A percentile compares a stretch with the other conserved stretches of the same genome.
Evolutionary conservation across 2,797 vertebrate species (phyloP).

Genomic region (Mormyrops boulengeri): DNA sequence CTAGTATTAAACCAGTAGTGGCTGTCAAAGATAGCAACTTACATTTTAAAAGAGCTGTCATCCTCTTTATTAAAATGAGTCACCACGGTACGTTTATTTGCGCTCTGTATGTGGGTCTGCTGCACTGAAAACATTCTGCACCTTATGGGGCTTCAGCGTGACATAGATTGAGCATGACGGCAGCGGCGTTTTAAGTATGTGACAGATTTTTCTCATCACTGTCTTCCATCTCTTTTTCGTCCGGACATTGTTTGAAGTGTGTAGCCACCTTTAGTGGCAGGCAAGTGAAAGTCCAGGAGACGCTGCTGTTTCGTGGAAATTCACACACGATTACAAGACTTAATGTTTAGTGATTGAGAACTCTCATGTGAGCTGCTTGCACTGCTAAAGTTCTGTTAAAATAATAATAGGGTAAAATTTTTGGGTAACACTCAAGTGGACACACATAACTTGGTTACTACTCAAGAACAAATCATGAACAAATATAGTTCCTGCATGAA

Average conservation of each 20-base stretch:
- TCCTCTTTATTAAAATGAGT: neutral
- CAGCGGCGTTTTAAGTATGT: neutral
- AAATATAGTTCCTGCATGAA: neutral
- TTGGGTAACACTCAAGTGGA: neutral
- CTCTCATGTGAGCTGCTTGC: neutral
- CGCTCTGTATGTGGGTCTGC: neutral
- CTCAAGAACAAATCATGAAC: neutral
- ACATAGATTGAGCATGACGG: neutral
- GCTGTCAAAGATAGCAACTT: neutral
- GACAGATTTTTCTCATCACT: neutral
- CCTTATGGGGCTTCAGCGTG: neutral
- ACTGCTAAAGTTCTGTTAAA: neutral
- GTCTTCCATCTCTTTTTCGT: neutral
- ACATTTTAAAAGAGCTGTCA: neutral
- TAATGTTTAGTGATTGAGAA: neutral
- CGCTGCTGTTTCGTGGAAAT: neutral
- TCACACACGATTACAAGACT: neutral
- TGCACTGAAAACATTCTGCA: neutral
- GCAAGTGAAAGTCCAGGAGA: neutral
- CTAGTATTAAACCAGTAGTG: neutral
- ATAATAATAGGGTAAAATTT: neutral
- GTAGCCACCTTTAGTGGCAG: neutral
- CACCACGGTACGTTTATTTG: neutral
- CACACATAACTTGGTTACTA: neutral
- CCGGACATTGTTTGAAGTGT: neutral